Evolutionary conservation across 2,113 vertebrate genomes (phyloP).

Genomic region (Protobothrops mucrosquamatus): DNA sequence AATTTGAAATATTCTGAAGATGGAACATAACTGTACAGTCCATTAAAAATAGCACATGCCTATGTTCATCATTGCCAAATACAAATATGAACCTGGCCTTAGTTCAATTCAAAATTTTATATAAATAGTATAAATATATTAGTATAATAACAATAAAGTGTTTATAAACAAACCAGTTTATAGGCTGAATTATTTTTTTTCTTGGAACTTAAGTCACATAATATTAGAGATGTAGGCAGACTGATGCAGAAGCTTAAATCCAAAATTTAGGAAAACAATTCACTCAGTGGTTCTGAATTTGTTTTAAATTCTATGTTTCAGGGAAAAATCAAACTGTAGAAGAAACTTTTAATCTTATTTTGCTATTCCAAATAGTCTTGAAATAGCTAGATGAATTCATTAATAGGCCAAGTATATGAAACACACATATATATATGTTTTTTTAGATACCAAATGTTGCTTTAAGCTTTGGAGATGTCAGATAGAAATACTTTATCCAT

Average conservation of each 20-base stretch:
- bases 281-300: not conserved
- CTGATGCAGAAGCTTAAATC: not conserved
- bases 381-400: not conserved
- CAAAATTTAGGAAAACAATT: not conserved
- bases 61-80: not conserved
- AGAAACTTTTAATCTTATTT: not conserved
- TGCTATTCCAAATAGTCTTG: not conserved
- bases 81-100: not conserved
- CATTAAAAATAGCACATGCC: not conserved
- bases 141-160: no score
- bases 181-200: not conserved
- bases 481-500: not conserved
- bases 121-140: not conserved
- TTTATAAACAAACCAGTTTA: not conserved
- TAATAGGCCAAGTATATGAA: not conserved
- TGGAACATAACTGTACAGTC: not conserved
- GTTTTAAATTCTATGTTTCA: not conserved
- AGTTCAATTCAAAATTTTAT: not conserved
- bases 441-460: not conserved
- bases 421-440: not conserved
- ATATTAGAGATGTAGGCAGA: not conserved
- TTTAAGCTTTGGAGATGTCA: not conserved
- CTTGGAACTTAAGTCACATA: not conserved
- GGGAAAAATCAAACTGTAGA: not conserved
- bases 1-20: not conserved